A percentile compares a stretch with the other conserved stretches of the same genome.
Evolutionary conservation across 2,888 invertebrate genomes (phyloP).

Genomic region (Ernsta delagoae): DNA sequence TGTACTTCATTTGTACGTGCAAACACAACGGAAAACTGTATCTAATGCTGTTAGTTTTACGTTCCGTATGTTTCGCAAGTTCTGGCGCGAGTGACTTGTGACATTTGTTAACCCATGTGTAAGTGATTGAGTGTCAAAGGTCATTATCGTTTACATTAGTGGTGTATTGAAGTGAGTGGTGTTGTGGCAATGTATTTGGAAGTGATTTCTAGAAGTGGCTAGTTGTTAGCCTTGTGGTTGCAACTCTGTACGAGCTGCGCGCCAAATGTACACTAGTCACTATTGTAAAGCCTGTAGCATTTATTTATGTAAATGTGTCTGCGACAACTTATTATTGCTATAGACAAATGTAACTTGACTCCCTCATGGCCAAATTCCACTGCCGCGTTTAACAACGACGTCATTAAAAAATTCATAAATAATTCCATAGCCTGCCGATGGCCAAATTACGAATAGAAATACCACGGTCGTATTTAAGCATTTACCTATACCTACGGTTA

Average conservation of each 20-base stretch:
- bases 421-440: conserved; percentile 7
- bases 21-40: conserved; percentile 3
- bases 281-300: conserved; percentile 46
- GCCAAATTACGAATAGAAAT: neutral
- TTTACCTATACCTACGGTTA: neutral
- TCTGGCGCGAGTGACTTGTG: conserved; percentile 35
- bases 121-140: conserved; percentile 64
- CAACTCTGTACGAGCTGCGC: conserved; percentile 55
- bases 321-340: conserved; percentile 62
- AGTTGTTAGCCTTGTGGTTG: conserved; percentile 72
- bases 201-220: conserved; percentile 65
- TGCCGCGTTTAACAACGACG: conserved; percentile 29
- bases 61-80: conserved; percentile 39
- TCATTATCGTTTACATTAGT: conserved; percentile 62
- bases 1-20: conserved; percentile 34
- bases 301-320: conserved; percentile 69
- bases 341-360: conserved; percentile 56
- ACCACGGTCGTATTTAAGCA: neutral
- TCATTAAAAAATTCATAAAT: conserved; percentile 23
- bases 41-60: neutral
- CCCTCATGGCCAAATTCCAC: conserved; percentile 64
- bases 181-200: conserved; percentile 59
- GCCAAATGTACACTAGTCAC: conserved; percentile 53
- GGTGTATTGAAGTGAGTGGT: conserved; percentile 71
- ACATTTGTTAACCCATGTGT: conserved; percentile 46